phyloP scores from a whole-genome alignment of 2,113 vertebrate genomes.

The Scalopus aquaticus region DNA sequence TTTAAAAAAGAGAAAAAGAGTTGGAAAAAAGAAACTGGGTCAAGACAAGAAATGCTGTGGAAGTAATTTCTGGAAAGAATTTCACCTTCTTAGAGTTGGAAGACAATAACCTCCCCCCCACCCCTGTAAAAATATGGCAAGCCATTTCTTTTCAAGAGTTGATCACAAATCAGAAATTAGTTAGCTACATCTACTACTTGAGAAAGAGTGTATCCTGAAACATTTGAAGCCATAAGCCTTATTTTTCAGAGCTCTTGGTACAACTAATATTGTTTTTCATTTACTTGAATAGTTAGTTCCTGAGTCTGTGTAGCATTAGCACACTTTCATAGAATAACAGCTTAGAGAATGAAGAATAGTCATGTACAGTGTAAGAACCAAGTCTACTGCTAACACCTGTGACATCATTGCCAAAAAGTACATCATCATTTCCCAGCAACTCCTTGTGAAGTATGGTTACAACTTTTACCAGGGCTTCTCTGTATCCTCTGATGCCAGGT shows the following conservation, averaged over 20 bases:
- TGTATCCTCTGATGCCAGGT: neutral
- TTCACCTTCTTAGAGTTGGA: neutral
- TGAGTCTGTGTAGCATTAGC: neutral
- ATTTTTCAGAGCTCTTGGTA: neutral
- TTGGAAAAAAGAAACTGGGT: neutral
- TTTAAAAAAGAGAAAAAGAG: neutral
- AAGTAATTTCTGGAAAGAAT: slow-evolving; percentile 35
- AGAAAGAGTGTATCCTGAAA: neutral
- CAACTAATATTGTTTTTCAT: neutral
- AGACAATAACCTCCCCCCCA: neutral
- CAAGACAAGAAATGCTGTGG: neutral
- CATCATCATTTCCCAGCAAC: neutral
- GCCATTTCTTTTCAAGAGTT: neutral
- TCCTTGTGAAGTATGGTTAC: neutral
- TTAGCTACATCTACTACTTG: neutral
- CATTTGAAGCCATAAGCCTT: neutral
- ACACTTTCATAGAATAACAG: neutral
- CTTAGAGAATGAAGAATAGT: neutral
- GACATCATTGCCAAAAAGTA: neutral
- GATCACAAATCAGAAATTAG: neutral
- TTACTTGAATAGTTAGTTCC: neutral
- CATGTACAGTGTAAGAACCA: neutral
- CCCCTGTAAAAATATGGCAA: neutral
- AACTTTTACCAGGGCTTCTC: neutral
- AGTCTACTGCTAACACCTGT: neutral